These are phyloP conservation scores for Collichthys lucidus DNA, from an alignment of 2,113 vertebrate genomes.

Conservation along the genomic window DNA sequence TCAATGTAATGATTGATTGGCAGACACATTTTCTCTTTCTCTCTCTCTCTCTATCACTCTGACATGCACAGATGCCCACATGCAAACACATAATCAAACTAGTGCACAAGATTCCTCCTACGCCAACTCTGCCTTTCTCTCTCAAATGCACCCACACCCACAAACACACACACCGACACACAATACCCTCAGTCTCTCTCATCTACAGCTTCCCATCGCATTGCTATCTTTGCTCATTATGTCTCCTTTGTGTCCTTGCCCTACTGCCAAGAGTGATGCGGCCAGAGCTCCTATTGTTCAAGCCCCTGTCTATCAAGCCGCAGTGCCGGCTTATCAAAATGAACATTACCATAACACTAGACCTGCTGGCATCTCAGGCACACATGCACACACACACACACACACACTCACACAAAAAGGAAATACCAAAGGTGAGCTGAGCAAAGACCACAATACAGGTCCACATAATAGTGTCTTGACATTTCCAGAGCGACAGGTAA, in stretches of 20 bases:
- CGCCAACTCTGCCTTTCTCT: background rate
- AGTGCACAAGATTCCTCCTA: constrained; percentile 30
- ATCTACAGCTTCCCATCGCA: constrained; percentile 63
- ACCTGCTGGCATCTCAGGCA: constrained; percentile 48
- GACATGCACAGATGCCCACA: constrained; percentile 41
- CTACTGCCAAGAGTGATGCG: constrained; percentile 62
- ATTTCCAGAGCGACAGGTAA: constrained; percentile 62
- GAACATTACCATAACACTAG: constrained; percentile 77
- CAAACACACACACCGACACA: constrained; percentile 1
- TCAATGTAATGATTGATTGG: constrained; percentile 49
- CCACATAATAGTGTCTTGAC: constrained; percentile 68
- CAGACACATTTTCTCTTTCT: constrained; percentile 27
- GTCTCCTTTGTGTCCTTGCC: constrained; percentile 72
- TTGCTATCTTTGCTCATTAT: constrained; percentile 76
- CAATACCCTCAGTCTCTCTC: constrained; percentile 41
- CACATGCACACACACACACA: too few species aligned
- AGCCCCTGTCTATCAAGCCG: constrained; percentile 61
- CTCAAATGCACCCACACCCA: constrained; percentile 1
- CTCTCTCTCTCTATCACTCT: constrained; percentile 32
- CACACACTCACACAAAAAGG: background rate
- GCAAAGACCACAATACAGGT: constrained; percentile 61
- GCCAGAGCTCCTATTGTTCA: constrained; percentile 64
- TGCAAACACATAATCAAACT: constrained; percentile 37
- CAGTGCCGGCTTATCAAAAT: constrained; percentile 66
- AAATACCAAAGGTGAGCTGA: constrained; percentile 72